Base-by-base conservation (phyloP, 2,797 vertebrate species). In the Microchirus variegatus region DNA sequence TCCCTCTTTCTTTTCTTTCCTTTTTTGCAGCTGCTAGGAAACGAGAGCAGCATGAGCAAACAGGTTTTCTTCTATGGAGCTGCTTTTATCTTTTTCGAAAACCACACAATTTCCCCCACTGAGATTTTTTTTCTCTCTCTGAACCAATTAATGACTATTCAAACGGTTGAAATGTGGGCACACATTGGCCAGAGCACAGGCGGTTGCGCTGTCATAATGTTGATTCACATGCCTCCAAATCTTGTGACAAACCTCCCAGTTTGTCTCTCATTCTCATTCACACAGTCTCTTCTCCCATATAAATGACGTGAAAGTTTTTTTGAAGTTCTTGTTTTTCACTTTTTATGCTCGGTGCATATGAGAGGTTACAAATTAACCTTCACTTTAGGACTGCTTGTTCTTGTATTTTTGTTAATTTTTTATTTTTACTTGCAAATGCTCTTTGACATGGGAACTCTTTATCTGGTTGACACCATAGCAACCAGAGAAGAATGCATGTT, bases 1-100 rank as follows among this genome's bases (percentile, higher is more conserved):
- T 46, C 66, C 15, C 15, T 46, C 41, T 56, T 69, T 53, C 61
- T 52, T 74, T 71, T 69, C 54, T 61, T 55, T 59, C 71, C 19
- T 47, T 72, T 64, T 73, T 42, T 78, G 53, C 59, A 90, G 89
- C 90, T 91, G 88, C 89, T 90, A 91, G 86, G 90, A 89, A 76
- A 91, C 87, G 72, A 59, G 65, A 80, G 68, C 69, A 82, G 89
- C 77, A 80, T 86, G 80, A 84, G 76, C 83, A 89, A 91, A 89
- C 76, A 77, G 86, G 87, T 87, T 87, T 83, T 73, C 18, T 66
- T 80, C 50, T 72, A 68, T 77, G 75, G 58, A 54, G 67, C 55
- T 41, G 53, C 72, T 75, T 81, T 82, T 61, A 77, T 72, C 53
- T 61, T 73, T 73, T 60, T 51, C 42, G 56, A 53, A 76, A 80